phyloP scores from a whole-genome alignment of 2,888 invertebrate species.

The Amiota mariae region DNA sequence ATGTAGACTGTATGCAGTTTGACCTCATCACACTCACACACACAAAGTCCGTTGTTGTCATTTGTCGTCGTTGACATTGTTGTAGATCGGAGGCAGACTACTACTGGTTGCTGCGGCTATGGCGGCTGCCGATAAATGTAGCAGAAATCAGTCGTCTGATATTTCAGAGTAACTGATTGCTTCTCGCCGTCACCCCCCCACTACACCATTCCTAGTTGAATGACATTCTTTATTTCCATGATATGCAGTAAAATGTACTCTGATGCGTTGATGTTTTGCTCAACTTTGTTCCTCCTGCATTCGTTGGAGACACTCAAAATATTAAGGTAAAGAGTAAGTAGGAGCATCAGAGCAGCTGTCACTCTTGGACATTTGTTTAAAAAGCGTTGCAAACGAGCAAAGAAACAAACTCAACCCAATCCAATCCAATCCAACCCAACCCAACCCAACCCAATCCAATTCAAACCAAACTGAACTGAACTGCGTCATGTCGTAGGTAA shows the following conservation, averaged over 20 bases:
- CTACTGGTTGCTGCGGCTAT: background rate
- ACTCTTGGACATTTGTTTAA: constrained; percentile 66
- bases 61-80: background rate
- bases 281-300: background rate
- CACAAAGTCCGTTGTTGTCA: no score
- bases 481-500: background rate
- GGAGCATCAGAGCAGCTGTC: constrained; percentile 57
- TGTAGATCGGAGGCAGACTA: background rate
- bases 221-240: background rate
- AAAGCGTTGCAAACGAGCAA: constrained; percentile 33
- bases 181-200: constrained; percentile 32
- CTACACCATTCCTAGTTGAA: background rate
- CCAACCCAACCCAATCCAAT: background rate
- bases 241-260: constrained; percentile 10
- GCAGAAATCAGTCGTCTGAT: constrained; percentile 58
- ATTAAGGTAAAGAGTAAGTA: background rate
- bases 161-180: constrained; percentile 69
- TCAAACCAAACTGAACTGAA: constrained; percentile 33
- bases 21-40: background rate
- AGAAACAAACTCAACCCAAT: constrained; percentile 25
- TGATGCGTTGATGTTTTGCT: background rate
- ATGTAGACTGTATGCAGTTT: constrained; percentile 8
- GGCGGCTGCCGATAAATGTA: constrained; percentile 28
- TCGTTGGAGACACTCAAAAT: background rate
- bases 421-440: background rate